These are phyloP conservation scores for Temnothorax curvispinosus DNA, from an alignment of 1,140 invertebrate species.

Conservation along the genomic window DNA sequence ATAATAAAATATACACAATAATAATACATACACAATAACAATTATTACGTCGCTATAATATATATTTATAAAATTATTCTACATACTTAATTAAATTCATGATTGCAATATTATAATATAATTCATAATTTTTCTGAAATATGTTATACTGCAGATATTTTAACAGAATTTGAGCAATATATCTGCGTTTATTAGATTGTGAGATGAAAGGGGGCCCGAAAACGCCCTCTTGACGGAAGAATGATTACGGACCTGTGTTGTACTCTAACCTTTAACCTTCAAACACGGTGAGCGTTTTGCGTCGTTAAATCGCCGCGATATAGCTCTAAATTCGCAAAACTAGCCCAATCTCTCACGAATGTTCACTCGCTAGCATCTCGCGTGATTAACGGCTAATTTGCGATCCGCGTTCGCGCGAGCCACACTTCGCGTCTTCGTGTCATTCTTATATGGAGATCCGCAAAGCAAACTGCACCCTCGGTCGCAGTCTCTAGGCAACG, in stretches of 20 bases:
- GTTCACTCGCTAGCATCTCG: not conserved
- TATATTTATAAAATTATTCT: not conserved
- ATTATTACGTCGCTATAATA: not conserved
- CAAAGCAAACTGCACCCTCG: slow-evolving; percentile 58
- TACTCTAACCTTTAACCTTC: slow-evolving; percentile 2
- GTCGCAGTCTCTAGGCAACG: slow-evolving; percentile 81
- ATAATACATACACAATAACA: not conserved
- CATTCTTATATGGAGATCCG: not conserved
- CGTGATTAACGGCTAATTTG: not conserved
- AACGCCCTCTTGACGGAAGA: not conserved
- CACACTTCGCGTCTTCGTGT: not conserved
- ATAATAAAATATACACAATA: not conserved
- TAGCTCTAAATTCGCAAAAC: not conserved
- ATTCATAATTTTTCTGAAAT: not conserved
- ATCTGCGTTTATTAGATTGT: not conserved
- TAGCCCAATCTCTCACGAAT: not conserved
- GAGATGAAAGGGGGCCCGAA: not conserved
- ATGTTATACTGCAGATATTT: not conserved
- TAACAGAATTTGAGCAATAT: not conserved
- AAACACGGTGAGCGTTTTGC: slow-evolving; percentile 21
- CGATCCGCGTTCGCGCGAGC: not conserved
- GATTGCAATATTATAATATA: not conserved
- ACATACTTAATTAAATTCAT: not conserved
- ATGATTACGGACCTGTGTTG: not conserved
- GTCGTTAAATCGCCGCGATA: not conserved